Evolutionary conservation across 1,140 invertebrate genomes (phyloP).

Genomic region (Hyphantria cunea): DNA sequence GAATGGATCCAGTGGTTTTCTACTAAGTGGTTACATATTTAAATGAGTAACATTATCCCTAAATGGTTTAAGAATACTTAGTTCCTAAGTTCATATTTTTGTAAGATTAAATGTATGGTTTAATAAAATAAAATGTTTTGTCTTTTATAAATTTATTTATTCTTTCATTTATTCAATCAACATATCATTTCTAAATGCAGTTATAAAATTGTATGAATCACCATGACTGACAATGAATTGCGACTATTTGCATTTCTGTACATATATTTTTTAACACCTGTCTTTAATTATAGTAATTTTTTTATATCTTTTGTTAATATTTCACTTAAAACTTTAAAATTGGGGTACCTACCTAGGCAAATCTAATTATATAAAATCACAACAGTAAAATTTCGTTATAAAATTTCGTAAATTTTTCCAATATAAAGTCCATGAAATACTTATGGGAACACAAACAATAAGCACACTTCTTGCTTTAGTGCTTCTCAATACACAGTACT

Average conservation of each 20-base stretch:
- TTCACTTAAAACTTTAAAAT: conserved; percentile 14
- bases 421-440: conserved; percentile 24
- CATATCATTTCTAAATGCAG: conserved; percentile 55
- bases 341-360: conserved; percentile 19
- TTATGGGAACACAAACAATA: conserved; percentile 21
- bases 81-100: too few relatives aligned
- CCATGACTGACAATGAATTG: conserved; percentile 34
- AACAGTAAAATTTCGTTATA: conserved; percentile 28
- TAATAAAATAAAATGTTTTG: not conserved
- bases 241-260: conserved; percentile 33
- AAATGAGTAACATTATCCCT: conserved; percentile 42
- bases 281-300: not conserved
- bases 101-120: too few relatives aligned
- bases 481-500: conserved; percentile 17
- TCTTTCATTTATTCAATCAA: conserved; percentile 53
- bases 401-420: conserved; percentile 28
- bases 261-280: conserved; percentile 9
- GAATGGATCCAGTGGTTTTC: conserved; percentile 75
- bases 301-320: not conserved
- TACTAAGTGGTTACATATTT: conserved; percentile 74
- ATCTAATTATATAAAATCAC: conserved; percentile 24
- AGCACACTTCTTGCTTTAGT: conserved; percentile 10
- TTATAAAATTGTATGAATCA: conserved; percentile 46
- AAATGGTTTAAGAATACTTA: too few relatives aligned
- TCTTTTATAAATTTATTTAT: conserved; percentile 50